Evolutionary conservation across 2,113 vertebrate species (phyloP).

Genomic region (Callaeas wilsoni): DNA sequence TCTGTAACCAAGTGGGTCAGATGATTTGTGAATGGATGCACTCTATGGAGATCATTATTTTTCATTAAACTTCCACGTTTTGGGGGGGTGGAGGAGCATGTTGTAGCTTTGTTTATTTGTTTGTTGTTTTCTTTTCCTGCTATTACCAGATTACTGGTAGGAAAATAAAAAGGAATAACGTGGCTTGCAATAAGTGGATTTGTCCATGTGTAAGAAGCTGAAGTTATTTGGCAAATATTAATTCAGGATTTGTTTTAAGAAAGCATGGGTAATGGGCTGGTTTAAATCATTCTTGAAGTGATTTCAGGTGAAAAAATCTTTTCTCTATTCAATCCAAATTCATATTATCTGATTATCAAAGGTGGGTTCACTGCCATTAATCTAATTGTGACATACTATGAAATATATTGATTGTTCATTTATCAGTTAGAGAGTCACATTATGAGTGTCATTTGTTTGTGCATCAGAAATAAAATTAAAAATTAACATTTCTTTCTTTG

Average conservation of each 20-base stretch:
- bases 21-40: background rate
- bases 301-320: background rate
- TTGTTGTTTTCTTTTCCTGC: background rate
- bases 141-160: background rate
- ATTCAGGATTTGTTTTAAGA: background rate
- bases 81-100: fast-evolving
- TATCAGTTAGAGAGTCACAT: background rate
- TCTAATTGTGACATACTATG: background rate
- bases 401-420: background rate
- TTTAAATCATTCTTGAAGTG: background rate
- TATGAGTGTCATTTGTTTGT: background rate
- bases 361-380: background rate
- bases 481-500: background rate
- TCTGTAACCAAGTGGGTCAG: background rate
- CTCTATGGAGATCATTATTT: background rate
- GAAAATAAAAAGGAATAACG: background rate
- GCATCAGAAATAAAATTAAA: background rate
- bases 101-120: background rate
- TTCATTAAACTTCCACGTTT: background rate
- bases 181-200: background rate
- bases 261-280: background rate
- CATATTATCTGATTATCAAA: background rate
- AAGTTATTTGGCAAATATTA: background rate
- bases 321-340: background rate
- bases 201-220: background rate